phyloP scores from a whole-genome alignment of 64 coral and sea anemone species.

The Stichodactyla mertensii region DNA sequence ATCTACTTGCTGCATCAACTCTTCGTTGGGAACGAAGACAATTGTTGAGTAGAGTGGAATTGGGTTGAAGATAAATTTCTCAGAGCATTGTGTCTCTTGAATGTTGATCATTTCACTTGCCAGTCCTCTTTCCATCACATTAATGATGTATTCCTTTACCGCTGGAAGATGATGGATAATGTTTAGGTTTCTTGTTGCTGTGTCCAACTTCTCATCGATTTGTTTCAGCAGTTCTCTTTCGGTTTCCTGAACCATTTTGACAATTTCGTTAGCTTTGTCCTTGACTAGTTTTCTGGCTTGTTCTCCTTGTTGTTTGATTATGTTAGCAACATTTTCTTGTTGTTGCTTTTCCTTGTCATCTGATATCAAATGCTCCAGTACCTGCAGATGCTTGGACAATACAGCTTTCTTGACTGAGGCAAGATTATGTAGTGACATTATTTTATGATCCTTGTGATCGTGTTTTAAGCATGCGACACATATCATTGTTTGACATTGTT shows the following conservation, averaged over 20 bases:
- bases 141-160: neutral
- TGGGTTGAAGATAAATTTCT: neutral
- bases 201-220: neutral
- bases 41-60: neutral
- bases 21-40: neutral
- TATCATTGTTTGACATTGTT: neutral
- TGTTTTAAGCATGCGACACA: neutral
- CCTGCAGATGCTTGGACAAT: neutral
- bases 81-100: neutral
- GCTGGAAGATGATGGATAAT: neutral
- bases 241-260: neutral
- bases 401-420: neutral
- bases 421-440: neutral
- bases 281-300: neutral
- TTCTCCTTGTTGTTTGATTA: neutral
- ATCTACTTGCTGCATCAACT: neutral
- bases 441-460: neutral
- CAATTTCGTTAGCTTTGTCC: neutral
- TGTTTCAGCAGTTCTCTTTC: neutral
- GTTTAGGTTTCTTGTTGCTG: neutral
- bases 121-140: neutral
- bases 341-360: neutral
- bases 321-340: neutral
- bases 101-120: conserved; percentile 3
- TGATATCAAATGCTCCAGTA: neutral